Conservation (phyloP, 2,888 invertebrate species). For the Morpho helenor region DNA sequence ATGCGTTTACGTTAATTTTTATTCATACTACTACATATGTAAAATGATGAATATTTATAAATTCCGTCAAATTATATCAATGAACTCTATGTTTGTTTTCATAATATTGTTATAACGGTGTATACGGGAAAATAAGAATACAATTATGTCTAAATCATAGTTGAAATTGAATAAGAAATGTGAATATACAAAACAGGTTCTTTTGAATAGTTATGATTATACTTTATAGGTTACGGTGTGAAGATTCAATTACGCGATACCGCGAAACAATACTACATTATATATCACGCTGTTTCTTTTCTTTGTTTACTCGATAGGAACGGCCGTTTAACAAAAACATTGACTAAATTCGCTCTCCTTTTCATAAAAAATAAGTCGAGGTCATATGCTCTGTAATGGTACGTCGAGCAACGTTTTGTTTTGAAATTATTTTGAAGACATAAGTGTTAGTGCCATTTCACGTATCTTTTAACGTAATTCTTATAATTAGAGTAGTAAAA, state of each 20-base stretch:
- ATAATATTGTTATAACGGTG: constrained; percentile 11
- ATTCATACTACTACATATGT: constrained; percentile 1
- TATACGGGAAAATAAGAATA: background rate
- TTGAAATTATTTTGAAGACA: constrained; percentile 4
- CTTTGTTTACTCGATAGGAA: constrained; percentile 56
- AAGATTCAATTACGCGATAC: constrained; percentile 71
- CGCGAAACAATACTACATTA: constrained; percentile 56
- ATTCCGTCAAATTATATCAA: constrained; percentile 20
- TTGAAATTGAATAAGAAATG: too few relatives aligned
- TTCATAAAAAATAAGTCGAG: constrained; percentile 33
- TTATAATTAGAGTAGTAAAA: too few relatives aligned
- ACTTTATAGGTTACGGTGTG: constrained; percentile 47
- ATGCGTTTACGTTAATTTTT: constrained; percentile 7
- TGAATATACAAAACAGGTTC: background rate
- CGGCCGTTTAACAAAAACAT: constrained; percentile 50
- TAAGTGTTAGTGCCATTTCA: background rate
- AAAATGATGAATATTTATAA: constrained; percentile 15
- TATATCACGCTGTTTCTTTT: constrained; percentile 48
- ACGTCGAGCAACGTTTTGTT: constrained; percentile 9
- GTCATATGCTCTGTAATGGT: constrained; percentile 28
- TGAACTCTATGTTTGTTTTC: constrained; percentile 18
- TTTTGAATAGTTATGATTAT: constrained; percentile 20
- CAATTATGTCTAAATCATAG: background rate
- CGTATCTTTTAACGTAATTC: background rate
- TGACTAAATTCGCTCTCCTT: constrained; percentile 46